Conservation (phyloP, 2,113 vertebrate genomes). For the Malaclemys terrapin region DNA sequence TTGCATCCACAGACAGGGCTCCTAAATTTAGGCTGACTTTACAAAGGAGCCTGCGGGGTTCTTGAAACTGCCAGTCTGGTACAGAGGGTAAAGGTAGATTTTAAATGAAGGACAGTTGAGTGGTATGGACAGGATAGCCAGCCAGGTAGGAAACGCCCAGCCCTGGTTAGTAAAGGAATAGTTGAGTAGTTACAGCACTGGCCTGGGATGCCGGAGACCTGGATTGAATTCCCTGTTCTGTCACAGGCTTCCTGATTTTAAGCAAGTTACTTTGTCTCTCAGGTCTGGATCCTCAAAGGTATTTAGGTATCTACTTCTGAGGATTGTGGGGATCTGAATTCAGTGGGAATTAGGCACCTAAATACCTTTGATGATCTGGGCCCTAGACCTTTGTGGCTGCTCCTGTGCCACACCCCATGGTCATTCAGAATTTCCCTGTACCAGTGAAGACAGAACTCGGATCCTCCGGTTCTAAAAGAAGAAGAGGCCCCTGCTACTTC, state of each 20-base stretch:
- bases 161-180: not conserved
- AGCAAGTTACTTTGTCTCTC: not conserved
- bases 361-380: not conserved
- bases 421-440: no score
- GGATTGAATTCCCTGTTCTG: not conserved
- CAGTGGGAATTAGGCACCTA: not conserved
- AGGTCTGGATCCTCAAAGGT: not conserved
- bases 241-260: not conserved
- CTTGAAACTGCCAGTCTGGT: not conserved
- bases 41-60: not conserved
- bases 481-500: accelerated
- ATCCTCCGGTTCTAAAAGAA: not conserved
- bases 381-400: not conserved
- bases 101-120: not conserved
- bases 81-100: not conserved
- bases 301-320: not conserved
- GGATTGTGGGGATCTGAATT: no score
- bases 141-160: not conserved
- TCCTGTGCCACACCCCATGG: accelerated
- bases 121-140: not conserved
- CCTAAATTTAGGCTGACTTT: not conserved
- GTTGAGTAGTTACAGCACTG: no score
- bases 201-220: not conserved
- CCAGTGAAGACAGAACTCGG: not conserved
- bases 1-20: not conserved